These are phyloP conservation scores for Zalophus californianus DNA, from an alignment of 2,797 vertebrate genomes.

Conservation along the genomic window DNA sequence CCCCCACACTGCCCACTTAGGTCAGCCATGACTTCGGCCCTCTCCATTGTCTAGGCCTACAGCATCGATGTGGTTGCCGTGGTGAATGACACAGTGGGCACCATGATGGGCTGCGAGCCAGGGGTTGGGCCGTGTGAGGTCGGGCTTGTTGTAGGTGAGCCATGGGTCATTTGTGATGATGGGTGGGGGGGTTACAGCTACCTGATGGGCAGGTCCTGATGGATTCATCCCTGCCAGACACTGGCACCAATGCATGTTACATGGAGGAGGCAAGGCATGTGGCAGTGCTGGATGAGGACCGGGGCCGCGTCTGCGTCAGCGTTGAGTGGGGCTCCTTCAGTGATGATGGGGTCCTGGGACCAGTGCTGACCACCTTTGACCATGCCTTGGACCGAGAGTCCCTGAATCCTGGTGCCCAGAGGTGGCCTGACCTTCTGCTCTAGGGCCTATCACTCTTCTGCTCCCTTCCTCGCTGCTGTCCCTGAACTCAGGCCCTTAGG, in stretches of 20 bases:
- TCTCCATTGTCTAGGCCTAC: constrained; percentile 82
- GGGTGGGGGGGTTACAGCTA: accelerated
- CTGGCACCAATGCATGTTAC: constrained; percentile 93
- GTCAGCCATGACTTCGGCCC: neutral
- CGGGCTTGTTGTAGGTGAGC: constrained; percentile 90
- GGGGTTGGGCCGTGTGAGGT: constrained; percentile 89
- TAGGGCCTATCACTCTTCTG: neutral
- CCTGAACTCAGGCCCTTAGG: neutral
- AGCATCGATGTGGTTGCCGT: constrained; percentile 89
- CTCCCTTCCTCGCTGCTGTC: neutral
- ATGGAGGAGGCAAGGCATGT: constrained; percentile 91
- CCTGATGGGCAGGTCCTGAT: neutral
- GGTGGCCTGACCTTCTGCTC: constrained; percentile 80
- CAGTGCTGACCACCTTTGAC: constrained; percentile 89
- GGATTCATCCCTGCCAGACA: constrained; percentile 81
- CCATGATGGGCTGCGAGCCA: constrained; percentile 92
- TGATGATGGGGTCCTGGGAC: constrained; percentile 84
- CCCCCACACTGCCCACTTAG: neutral
- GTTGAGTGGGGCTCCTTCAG: constrained; percentile 93
- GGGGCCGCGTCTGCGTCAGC: constrained; percentile 91
- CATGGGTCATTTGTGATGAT: accelerated
- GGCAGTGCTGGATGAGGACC: constrained; percentile 85
- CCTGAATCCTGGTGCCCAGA: constrained; percentile 88
- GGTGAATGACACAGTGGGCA: constrained; percentile 93
- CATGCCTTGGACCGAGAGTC: constrained; percentile 87